Evolutionary conservation across 2,113 vertebrate genomes (phyloP), one percentile per base, ranked within the genome.

Genomic region (Cairina moschata): DNA sequence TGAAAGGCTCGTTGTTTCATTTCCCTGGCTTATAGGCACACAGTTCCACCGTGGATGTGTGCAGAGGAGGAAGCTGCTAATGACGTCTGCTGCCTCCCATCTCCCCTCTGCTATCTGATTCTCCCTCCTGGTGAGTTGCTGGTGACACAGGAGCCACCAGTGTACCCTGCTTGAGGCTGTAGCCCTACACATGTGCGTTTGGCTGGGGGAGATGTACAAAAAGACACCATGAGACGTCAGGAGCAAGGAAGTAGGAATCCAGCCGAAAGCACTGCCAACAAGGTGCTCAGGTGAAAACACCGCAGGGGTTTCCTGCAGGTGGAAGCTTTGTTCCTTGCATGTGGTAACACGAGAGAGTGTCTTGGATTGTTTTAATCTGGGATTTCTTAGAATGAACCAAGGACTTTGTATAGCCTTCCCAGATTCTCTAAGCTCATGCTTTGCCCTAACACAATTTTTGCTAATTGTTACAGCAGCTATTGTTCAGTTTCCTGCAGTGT

Each of bases 31-130:
- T 63, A 6, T 7, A 91, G 91, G 76, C 73, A 86, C 93, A 86
- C 22, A 59, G 50, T 91, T 92, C 65, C 58, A 50, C 44, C 0
- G 1, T 59, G 44, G 67, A 34, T 68, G 13, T 1, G 2, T 75
- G 92, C 75, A 77, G 46, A 91, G 76, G 44, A 87, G 50, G 50
- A 95, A 85, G 77, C 75, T 91, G 82, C 44, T 96, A 73, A 87
- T 95, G 88, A 28, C 20, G 23, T 80, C 46, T 86, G 78, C 73
- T 89, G 54, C 60, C 36, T 62, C 23, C 28, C 44, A 55, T 62
- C 63, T 83, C 59, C 50, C 8, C 14, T 25, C 68, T 65, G 40
- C 34, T 94, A 91, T 40, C 59, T 73, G 62, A 65, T 59, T 89
- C 36, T 87, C 36, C 65, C 62, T 93, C 50, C 50, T 67, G 76